Percentiles rank a stretch among this genome's conserved stretches.
These are phyloP conservation scores for Galeopsomyia nigrocyanea DNA, from an alignment of 2,888 invertebrate species.

Conservation along the genomic window DNA sequence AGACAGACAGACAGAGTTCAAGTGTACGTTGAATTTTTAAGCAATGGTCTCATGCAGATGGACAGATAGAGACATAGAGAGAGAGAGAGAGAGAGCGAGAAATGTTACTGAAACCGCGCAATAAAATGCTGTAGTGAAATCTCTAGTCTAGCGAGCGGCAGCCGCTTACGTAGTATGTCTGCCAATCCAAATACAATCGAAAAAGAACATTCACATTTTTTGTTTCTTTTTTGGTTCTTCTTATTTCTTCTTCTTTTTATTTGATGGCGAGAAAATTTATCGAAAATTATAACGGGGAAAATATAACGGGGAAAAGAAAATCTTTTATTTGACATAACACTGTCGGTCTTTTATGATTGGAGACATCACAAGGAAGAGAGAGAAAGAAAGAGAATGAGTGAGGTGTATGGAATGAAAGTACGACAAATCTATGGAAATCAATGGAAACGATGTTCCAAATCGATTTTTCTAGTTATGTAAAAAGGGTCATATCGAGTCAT, in stretches of 20 bases:
- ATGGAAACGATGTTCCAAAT: constrained; percentile 38
- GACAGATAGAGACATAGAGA: constrained; percentile 2
- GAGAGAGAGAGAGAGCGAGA: constrained; percentile 14
- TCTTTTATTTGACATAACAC: constrained; percentile 9
- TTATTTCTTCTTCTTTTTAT: constrained; percentile 11
- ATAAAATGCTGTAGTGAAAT: constrained; percentile 66
- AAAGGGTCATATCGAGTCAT: constrained; percentile 42
- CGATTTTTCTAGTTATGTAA: constrained; percentile 41
- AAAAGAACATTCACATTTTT: constrained; percentile 44
- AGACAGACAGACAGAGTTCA: constrained; percentile 3
- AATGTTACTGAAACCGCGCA: constrained; percentile 30
- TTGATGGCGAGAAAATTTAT: constrained; percentile 26
- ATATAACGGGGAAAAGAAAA: background rate
- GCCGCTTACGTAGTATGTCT: constrained; percentile 57
- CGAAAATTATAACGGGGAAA: background rate
- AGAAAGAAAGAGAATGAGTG: constrained; percentile 17
- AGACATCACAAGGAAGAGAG: background rate
- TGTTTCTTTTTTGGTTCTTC: constrained; percentile 11
- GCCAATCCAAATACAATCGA: constrained; percentile 63
- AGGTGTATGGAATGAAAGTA: constrained; percentile 8
- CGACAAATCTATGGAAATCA: background rate
- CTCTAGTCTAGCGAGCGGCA: constrained; percentile 68
- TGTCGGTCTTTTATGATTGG: constrained; percentile 3
- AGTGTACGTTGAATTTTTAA: constrained; percentile 19
- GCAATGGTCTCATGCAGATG: constrained; percentile 40